These are phyloP conservation scores for Melieria omissa DNA, from an alignment of 2,888 invertebrate genomes.

Conservation along the genomic window DNA sequence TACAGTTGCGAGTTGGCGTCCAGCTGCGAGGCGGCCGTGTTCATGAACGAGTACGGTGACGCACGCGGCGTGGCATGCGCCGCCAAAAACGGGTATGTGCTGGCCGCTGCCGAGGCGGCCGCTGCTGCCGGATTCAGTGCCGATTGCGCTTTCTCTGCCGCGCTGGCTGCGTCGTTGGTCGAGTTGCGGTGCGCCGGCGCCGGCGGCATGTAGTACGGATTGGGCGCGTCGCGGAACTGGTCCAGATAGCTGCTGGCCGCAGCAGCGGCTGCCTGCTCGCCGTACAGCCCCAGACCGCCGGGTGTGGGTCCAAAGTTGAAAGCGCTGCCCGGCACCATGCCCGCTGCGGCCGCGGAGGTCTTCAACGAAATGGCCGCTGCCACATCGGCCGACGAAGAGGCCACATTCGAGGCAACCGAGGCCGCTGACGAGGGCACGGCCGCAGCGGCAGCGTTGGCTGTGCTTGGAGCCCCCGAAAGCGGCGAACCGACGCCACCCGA, in stretches of 20 bases:
- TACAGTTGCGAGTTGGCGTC: conserved; percentile 76
- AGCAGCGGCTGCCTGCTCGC: conserved; percentile 57
- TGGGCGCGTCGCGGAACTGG: conserved; percentile 74
- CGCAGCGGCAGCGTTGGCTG: conserved; percentile 42
- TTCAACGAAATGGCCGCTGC: conserved; percentile 72
- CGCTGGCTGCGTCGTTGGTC: conserved; percentile 47
- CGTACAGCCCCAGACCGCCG: conserved; percentile 68
- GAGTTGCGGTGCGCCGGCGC: conserved; percentile 66
- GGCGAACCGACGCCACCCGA: conserved; percentile 61
- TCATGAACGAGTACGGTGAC: conserved; percentile 73
- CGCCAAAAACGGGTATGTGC: conserved; percentile 72
- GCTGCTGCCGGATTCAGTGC: conserved; percentile 65
- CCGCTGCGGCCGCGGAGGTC: conserved; percentile 65
- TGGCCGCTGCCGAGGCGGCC: conserved; percentile 67
- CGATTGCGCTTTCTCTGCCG: conserved; percentile 67
- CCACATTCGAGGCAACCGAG: conserved; percentile 48
- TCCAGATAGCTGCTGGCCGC: conserved; percentile 78
- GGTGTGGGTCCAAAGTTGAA: conserved; percentile 84
- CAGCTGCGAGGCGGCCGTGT: conserved; percentile 64
- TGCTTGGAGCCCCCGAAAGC: conserved; percentile 44
- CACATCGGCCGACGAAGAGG: conserved; percentile 48
- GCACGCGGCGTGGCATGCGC: conserved; percentile 67
- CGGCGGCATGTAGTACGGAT: conserved; percentile 70
- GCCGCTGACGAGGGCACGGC: conserved; percentile 50
- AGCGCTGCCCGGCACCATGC: conserved; percentile 83